Percentiles rank a stretch among this genome's conserved stretches.
These are phyloP conservation scores for Pelecanoides urinatrix DNA, from an alignment of 2,113 vertebrate genomes.

Conservation along the genomic window DNA sequence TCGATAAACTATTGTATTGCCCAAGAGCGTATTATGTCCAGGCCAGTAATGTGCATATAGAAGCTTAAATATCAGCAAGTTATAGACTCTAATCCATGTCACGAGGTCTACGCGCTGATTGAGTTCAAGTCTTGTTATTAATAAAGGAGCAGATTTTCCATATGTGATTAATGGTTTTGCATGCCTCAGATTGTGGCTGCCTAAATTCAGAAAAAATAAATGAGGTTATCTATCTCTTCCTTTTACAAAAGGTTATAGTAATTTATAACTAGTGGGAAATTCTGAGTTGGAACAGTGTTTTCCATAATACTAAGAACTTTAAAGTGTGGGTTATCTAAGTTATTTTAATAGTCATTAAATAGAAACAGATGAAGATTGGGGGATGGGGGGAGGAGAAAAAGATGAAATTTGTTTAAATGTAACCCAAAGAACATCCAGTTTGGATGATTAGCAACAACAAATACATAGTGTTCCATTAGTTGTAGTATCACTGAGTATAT, in stretches of 20 bases:
- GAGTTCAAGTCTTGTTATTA: not conserved
- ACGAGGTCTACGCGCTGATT: accelerated
- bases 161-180: not conserved
- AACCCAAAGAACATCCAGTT: not conserved
- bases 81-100: not conserved
- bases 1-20: not conserved
- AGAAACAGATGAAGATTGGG: not conserved
- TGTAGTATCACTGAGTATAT: not conserved
- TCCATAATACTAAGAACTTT: not conserved
- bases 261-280: not conserved
- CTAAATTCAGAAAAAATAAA: not conserved
- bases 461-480: not conserved
- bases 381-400: accelerated
- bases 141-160: not conserved
- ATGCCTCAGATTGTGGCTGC: not conserved
- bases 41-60: too few species aligned
- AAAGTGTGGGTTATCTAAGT: not conserved
- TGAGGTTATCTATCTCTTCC: not conserved
- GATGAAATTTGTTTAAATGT: not conserved
- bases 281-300: not conserved
- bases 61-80: not conserved
- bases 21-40: not conserved
- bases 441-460: not conserved
- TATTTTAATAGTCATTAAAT: not conserved
- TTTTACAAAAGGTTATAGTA: not conserved